phyloP scores from a whole-genome alignment of 2,888 invertebrate species.

The Mystacides longicornis region DNA sequence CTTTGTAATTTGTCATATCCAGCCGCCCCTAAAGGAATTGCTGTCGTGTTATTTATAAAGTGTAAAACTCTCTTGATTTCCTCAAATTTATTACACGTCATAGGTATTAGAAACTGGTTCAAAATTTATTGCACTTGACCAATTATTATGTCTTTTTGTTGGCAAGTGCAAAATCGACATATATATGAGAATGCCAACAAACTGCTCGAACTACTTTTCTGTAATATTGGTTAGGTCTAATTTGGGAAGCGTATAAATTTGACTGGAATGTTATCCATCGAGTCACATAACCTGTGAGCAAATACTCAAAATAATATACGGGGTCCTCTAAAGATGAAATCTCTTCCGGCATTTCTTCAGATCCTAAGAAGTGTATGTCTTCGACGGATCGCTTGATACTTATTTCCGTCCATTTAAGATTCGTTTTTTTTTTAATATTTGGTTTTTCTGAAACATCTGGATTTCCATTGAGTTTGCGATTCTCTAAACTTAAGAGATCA shows the following conservation, averaged over 20 bases:
- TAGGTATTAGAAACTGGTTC: neutral
- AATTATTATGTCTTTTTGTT: neutral
- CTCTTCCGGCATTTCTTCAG: neutral
- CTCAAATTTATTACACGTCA: conserved; percentile 1
- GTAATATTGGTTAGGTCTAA: neutral
- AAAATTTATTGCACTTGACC: neutral
- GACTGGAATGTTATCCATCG: neutral
- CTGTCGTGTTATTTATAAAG: conserved; percentile 1
- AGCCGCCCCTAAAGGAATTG: conserved; percentile 12
- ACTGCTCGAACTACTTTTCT: neutral
- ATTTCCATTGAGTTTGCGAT: too few relatives aligned
- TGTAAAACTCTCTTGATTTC: conserved; percentile 2
- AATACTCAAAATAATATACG: neutral
- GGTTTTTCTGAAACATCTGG: too few relatives aligned
- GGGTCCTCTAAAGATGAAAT: neutral
- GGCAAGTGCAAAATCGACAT: neutral
- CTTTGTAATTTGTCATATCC: conserved; percentile 30
- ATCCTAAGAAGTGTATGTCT: neutral
- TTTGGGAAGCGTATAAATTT: neutral
- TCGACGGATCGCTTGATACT: too few relatives aligned
- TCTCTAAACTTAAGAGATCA: too few relatives aligned
- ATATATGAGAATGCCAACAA: too few relatives aligned
- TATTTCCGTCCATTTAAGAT: too few relatives aligned
- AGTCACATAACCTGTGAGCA: neutral
- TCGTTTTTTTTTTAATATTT: too few relatives aligned